Percentiles rank a stretch among this genome's conserved stretches.
Evolutionary conservation across 2,797 vertebrate species (phyloP).

Genomic region (Siniperca undulata): DNA sequence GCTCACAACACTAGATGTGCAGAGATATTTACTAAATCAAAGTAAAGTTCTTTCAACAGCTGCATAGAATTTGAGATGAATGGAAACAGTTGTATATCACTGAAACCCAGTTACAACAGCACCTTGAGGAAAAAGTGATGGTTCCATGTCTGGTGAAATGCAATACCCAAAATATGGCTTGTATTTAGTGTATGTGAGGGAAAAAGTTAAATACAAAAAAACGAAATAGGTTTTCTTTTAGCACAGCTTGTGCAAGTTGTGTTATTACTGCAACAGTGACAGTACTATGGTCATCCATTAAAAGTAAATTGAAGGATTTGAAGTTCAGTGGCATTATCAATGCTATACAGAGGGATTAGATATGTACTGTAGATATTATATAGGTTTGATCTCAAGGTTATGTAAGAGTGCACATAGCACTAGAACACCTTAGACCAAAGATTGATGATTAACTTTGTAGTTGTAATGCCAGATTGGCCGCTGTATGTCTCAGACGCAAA

Average conservation of each 20-base stretch:
- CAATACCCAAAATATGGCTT: constrained; percentile 45
- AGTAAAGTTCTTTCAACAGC: constrained; percentile 78
- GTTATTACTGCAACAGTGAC: not conserved
- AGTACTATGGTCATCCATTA: not conserved
- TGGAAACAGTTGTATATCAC: constrained; percentile 71
- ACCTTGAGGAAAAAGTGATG: constrained; percentile 66
- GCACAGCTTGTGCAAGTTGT: not conserved
- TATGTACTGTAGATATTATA: not conserved
- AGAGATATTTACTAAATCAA: constrained; percentile 83
- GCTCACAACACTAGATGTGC: constrained; percentile 73
- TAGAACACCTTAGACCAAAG: not conserved
- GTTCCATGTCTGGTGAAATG: constrained; percentile 59
- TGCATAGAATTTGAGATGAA: constrained; percentile 79
- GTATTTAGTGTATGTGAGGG: constrained; percentile 36
- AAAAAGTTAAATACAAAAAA: constrained; percentile 17
- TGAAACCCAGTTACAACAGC: constrained; percentile 67
- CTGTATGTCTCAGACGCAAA: not conserved
- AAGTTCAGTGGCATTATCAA: not conserved
- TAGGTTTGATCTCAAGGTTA: not conserved
- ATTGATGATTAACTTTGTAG: not conserved
- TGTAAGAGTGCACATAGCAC: not conserved
- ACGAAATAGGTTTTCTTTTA: constrained; percentile 2
- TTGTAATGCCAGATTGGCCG: not conserved
- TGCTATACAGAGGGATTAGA: not conserved
- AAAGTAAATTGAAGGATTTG: not conserved